Evolutionary conservation across 2,797 vertebrate genomes (phyloP).

Genomic region (Catamblyrhynchus diadema): DNA sequence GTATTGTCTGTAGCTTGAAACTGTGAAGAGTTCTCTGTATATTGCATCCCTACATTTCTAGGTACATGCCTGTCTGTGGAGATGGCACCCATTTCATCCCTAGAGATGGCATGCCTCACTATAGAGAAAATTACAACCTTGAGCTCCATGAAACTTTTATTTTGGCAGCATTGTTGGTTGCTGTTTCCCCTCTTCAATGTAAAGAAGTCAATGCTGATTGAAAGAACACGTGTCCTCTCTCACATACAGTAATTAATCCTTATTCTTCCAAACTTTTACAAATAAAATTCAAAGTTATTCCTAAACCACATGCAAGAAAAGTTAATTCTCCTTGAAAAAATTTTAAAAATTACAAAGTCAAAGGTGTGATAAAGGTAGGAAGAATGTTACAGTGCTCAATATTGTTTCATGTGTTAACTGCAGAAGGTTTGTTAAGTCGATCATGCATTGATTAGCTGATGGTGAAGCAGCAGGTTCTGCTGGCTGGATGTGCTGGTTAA

Average conservation of each 20-base stretch:
- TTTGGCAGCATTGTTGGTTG: slow-evolving; percentile 39
- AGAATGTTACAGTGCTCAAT: not conserved
- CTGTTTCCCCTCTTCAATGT: not conserved
- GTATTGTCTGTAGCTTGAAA: slow-evolving; percentile 6
- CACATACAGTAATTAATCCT: not conserved
- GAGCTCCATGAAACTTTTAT: slow-evolving; percentile 35
- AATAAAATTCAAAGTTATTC: slow-evolving; percentile 1
- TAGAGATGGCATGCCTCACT: not conserved
- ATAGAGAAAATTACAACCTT: slow-evolving; percentile 28
- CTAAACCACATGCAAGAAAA: not conserved
- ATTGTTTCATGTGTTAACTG: not conserved
- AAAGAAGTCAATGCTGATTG: slow-evolving; percentile 36
- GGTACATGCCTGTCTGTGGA: not conserved
- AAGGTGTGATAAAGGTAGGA: not conserved
- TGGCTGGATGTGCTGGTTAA: not conserved
- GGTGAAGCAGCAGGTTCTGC: not conserved
- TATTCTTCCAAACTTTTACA: not conserved
- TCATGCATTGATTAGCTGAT: not conserved
- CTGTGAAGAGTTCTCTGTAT: not conserved
- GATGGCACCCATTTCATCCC: slow-evolving; percentile 1
- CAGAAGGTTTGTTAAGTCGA: not conserved
- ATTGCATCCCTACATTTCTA: not conserved
- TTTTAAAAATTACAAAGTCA: not conserved
- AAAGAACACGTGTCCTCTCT: not conserved
- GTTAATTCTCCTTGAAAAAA: not conserved